These are phyloP conservation scores for Cephus pulcher DNA, from an alignment of 2,888 invertebrate species.

Conservation along the genomic window DNA sequence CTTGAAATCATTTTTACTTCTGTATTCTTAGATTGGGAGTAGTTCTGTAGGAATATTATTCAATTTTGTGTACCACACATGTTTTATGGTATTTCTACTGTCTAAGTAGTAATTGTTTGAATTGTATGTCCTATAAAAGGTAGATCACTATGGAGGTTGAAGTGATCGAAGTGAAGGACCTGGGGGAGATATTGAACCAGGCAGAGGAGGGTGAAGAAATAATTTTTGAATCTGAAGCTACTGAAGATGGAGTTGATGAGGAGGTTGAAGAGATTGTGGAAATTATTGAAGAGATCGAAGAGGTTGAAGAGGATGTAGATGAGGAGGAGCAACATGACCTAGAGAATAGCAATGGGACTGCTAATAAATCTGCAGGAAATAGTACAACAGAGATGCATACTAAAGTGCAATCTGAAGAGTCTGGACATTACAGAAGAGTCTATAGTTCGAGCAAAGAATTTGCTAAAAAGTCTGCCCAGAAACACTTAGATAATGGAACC, in stretches of 20 bases:
- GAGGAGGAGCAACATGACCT: slow-evolving; percentile 13
- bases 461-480: slow-evolving; percentile 17
- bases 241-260: slow-evolving; percentile 42
- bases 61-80: not conserved
- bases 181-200: slow-evolving; percentile 48
- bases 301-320: slow-evolving; percentile 35
- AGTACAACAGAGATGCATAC: not conserved
- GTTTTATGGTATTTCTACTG: not conserved
- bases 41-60: not conserved
- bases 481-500: slow-evolving; percentile 8
- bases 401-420: slow-evolving; percentile 17
- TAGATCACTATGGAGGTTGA: not conserved
- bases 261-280: slow-evolving; percentile 60
- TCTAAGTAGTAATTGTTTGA: not conserved
- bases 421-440: slow-evolving; percentile 6
- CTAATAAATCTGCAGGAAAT: not conserved
- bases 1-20: not conserved
- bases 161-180: slow-evolving; percentile 39
- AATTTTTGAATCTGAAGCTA: slow-evolving; percentile 48
- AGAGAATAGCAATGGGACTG: not conserved
- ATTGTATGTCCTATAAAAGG: not conserved
- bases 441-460: slow-evolving; percentile 13
- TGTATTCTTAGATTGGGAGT: not conserved
- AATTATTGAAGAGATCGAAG: slow-evolving; percentile 59
- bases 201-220: slow-evolving; percentile 50